A percentile compares a stretch with the other conserved stretches of the same genome.
phyloP scores from a whole-genome alignment of 1,140 invertebrate genomes.

The Probaryconus sp. region DNA sequence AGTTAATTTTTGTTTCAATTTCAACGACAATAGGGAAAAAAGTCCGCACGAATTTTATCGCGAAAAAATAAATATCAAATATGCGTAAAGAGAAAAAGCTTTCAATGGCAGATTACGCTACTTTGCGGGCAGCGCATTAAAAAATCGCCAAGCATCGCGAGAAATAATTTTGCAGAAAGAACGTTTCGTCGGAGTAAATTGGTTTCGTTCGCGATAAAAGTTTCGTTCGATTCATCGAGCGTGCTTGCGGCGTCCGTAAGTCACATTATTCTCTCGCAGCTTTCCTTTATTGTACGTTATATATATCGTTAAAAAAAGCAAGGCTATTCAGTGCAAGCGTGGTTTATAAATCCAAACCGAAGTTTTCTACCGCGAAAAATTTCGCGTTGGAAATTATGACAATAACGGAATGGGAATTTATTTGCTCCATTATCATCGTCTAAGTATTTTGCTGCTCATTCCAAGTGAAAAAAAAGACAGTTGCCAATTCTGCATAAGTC shows the following conservation, averaged over 20 bases:
- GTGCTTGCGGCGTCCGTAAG: constrained; percentile 43
- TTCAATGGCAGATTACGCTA: constrained; percentile 14
- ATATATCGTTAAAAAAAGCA: constrained; percentile 33
- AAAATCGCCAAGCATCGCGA: constrained; percentile 22
- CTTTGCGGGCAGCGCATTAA: constrained; percentile 24
- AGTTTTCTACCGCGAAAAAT: constrained; percentile 8
- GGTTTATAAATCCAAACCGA: constrained; percentile 41
- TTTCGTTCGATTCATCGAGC: constrained; percentile 58
- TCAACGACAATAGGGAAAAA: too few relatives aligned
- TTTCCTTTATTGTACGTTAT: constrained; percentile 54
- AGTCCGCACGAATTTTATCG: not conserved
- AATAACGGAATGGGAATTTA: constrained; percentile 7
- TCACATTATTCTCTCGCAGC: constrained; percentile 52
- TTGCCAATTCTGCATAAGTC: too few relatives aligned
- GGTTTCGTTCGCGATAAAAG: constrained; percentile 56
- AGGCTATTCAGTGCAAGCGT: constrained; percentile 17
- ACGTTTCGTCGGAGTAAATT: constrained; percentile 41
- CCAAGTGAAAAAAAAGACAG: too few relatives aligned
- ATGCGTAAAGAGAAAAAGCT: constrained; percentile 6
- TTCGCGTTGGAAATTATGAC: constrained; percentile 7
- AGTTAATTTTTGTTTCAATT: constrained; percentile 5
- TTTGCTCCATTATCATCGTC: too few relatives aligned
- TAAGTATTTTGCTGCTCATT: too few relatives aligned
- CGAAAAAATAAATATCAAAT: constrained; percentile 18
- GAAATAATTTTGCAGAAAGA: constrained; percentile 22